Conservation (phyloP, 2,113 vertebrate species). For the Podiceps cristatus region DNA sequence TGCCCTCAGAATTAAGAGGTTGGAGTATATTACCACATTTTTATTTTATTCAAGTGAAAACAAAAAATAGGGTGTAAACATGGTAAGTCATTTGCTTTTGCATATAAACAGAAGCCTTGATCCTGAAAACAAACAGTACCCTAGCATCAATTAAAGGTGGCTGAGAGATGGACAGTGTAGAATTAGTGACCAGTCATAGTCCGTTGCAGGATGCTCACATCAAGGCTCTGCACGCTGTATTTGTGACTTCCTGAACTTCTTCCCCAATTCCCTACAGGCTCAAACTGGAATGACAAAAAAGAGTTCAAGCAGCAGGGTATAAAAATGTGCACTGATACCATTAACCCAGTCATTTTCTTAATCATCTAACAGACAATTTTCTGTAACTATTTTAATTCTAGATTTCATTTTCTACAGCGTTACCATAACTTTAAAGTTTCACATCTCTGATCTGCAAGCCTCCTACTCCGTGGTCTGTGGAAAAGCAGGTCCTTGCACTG, state of each 20-base stretch:
- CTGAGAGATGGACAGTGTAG: not conserved
- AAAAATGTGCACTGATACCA: not conserved
- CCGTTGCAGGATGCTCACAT: not conserved
- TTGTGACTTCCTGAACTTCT: not conserved
- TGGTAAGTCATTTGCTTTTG: not conserved
- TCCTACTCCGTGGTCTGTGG: not conserved
- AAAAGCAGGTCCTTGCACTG: not conserved
- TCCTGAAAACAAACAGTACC: not conserved
- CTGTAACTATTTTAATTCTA: not conserved
- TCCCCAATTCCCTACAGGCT: not conserved
- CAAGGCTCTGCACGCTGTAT: not conserved
- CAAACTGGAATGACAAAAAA: not conserved
- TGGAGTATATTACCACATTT: not conserved
- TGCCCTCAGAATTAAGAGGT: not conserved
- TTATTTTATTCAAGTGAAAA: not conserved
- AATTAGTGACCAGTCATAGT: not conserved
- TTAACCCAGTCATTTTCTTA: too few species aligned
- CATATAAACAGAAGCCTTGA: not conserved
- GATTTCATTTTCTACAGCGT: not conserved
- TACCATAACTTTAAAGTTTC: not conserved
- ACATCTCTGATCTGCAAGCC: not conserved
- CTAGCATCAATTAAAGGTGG: not conserved
- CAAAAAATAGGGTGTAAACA: not conserved
- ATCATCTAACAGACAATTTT: not conserved
- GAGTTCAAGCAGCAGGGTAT: not conserved